Evolutionary conservation across 2,888 invertebrate species (phyloP).

Genomic region (Eupithecia subfuscata): DNA sequence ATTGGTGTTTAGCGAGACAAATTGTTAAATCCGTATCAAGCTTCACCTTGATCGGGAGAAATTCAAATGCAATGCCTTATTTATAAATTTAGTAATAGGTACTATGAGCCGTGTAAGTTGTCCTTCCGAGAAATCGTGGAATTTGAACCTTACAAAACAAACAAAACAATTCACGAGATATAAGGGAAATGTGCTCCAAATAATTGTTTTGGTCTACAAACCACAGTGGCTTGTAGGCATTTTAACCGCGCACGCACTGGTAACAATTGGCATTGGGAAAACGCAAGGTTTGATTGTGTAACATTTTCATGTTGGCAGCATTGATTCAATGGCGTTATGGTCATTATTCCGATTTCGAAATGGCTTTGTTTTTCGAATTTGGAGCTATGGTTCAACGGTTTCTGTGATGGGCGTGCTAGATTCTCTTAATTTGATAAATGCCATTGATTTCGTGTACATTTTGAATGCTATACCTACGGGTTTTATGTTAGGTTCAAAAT

Average conservation of each 20-base stretch:
- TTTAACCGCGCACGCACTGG: conserved; percentile 44
- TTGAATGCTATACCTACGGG: background rate
- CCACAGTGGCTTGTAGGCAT: conserved; percentile 49
- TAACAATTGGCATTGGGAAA: conserved; percentile 32
- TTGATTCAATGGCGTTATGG: conserved; percentile 52
- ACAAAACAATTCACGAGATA: conserved; percentile 21
- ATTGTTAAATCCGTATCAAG: background rate
- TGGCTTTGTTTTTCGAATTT: conserved; percentile 43
- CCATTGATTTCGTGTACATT: background rate
- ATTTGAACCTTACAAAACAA: conserved; percentile 11
- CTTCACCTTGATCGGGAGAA: conserved; percentile 1
- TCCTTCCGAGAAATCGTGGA: background rate
- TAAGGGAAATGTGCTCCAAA: conserved; percentile 30
- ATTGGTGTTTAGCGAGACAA: background rate
- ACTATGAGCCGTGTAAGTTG: background rate
- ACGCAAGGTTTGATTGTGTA: conserved; percentile 51
- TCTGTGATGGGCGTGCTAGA: conserved; percentile 7
- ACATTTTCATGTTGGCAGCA: conserved; percentile 49
- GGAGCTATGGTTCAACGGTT: conserved; percentile 10
- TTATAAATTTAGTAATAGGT: too few species aligned
- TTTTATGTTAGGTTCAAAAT: background rate
- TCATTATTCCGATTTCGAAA: conserved; percentile 57
- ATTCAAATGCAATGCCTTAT: background rate
- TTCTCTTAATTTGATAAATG: background rate
- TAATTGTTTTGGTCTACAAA: conserved; percentile 42